These are phyloP conservation scores for Sebastes iracundus DNA, from an alignment of 2,797 vertebrate species.

Conservation along the genomic window DNA sequence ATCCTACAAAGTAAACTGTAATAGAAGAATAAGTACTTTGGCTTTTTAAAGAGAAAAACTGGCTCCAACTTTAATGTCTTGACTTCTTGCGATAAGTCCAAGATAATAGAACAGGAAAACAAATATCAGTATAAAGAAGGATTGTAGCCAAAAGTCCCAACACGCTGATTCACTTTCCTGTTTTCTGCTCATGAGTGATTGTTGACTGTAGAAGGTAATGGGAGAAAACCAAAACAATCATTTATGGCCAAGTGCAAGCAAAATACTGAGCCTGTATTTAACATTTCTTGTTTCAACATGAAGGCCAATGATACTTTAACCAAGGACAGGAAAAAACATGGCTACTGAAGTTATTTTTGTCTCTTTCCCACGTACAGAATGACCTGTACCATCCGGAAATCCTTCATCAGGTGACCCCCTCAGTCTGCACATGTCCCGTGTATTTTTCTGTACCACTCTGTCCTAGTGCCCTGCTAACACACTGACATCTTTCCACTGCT, in stretches of 20 bases:
- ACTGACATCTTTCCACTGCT: slow-evolving; percentile 27
- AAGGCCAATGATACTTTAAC: neutral
- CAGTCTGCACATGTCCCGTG: neutral
- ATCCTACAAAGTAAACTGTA: neutral
- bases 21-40: neutral
- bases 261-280: neutral
- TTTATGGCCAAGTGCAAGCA: neutral
- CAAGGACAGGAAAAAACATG: neutral
- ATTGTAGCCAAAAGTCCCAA: neutral
- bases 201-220: neutral
- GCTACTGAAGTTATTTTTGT: neutral
- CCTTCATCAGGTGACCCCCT: slow-evolving; percentile 5
- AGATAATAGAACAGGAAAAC: neutral
- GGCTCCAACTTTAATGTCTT: neutral
- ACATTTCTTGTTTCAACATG: neutral
- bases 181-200: slow-evolving; percentile 13
- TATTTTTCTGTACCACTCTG: slow-evolving; percentile 16
- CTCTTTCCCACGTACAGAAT: neutral
- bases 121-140: neutral
- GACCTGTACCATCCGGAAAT: neutral
- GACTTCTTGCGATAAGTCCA: neutral
- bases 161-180: slow-evolving; percentile 52
- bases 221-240: slow-evolving; percentile 1
- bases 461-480: slow-evolving; percentile 39
- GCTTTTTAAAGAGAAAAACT: neutral